A percentile compares a stretch with the other conserved stretches of the same genome.
phyloP scores from a whole-genome alignment of 2,113 vertebrate genomes.

The Abramis brama region DNA sequence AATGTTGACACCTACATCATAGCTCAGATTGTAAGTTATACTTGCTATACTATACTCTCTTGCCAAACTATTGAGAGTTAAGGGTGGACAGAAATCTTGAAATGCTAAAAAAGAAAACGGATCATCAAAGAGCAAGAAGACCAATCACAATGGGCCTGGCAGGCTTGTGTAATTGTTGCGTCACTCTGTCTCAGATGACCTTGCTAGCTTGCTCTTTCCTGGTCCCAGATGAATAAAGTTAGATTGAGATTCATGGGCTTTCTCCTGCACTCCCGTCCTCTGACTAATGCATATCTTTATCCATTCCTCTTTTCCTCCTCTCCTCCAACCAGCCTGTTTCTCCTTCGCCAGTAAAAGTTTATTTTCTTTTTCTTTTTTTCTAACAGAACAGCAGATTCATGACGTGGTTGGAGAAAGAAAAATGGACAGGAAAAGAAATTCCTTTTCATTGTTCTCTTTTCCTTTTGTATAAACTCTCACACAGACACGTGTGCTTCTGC shows the following conservation, averaged over 20 bases:
- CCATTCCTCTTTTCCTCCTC: conserved; percentile 16
- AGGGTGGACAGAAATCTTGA: neutral
- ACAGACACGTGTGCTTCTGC: neutral
- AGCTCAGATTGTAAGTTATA: neutral
- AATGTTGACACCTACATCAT: neutral
- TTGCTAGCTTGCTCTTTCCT: conserved; percentile 48
- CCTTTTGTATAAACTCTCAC: neutral
- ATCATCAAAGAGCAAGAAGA: neutral
- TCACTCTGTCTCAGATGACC: conserved; percentile 20
- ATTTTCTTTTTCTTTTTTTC: conserved; percentile 21
- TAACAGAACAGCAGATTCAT: conserved; percentile 33
- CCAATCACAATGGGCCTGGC: conserved; percentile 8
- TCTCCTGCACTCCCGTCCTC: conserved; percentile 32
- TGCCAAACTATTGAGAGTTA: neutral
- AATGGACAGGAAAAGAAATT: conserved; percentile 33
- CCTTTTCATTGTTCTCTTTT: neutral
- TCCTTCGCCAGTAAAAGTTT: neutral
- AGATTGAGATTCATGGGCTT: conserved; percentile 51
- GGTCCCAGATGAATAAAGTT: conserved; percentile 46
- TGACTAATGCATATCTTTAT: conserved; percentile 47
- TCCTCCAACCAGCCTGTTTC: neutral
- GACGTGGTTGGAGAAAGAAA: conserved; percentile 12
- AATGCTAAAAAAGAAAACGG: neutral
- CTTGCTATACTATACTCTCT: too few relatives aligned
- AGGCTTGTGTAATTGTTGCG: neutral